Conservation (phyloP, 2,888 invertebrate species). For the Teleiodes luculella region DNA sequence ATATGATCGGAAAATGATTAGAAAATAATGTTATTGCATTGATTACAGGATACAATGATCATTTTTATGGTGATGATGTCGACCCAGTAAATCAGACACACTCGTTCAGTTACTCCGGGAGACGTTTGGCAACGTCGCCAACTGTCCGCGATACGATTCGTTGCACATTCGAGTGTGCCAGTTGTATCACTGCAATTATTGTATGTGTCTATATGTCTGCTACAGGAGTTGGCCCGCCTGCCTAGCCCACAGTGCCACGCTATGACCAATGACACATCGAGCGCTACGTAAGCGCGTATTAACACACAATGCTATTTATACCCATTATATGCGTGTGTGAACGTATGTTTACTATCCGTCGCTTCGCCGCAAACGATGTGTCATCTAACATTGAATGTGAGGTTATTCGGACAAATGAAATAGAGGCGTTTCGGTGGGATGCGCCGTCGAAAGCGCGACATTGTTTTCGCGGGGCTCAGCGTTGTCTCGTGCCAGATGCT, state of each 20-base stretch:
- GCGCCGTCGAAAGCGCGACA: conserved; percentile 3
- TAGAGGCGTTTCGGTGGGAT: conserved; percentile 35
- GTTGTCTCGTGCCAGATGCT: conserved; percentile 42
- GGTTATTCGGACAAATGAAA: conserved; percentile 60
- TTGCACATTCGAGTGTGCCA: conserved; percentile 49
- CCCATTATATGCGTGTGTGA: conserved; percentile 59
- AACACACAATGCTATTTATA: conserved; percentile 72
- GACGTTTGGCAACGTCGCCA: conserved; percentile 59
- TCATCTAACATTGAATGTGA: conserved; percentile 66
- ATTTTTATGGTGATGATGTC: neutral
- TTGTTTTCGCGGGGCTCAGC: neutral
- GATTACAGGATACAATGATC: too few species aligned
- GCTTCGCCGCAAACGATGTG: conserved; percentile 68
- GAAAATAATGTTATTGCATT: too few species aligned
- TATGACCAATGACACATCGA: conserved; percentile 62
- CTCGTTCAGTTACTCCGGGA: conserved; percentile 17
- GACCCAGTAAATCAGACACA: conserved; percentile 1
- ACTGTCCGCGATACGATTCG: conserved; percentile 40
- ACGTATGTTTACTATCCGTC: conserved; percentile 69
- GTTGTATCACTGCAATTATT: conserved; percentile 46
- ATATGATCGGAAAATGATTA: too few species aligned
- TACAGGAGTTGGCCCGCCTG: conserved; percentile 38
- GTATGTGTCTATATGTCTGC: conserved; percentile 35
- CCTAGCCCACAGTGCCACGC: conserved; percentile 35
- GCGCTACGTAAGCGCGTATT: conserved; percentile 66